These are phyloP conservation scores for Crocallis elinguaria DNA, from an alignment of 2,888 invertebrate genomes.

Conservation along the genomic window DNA sequence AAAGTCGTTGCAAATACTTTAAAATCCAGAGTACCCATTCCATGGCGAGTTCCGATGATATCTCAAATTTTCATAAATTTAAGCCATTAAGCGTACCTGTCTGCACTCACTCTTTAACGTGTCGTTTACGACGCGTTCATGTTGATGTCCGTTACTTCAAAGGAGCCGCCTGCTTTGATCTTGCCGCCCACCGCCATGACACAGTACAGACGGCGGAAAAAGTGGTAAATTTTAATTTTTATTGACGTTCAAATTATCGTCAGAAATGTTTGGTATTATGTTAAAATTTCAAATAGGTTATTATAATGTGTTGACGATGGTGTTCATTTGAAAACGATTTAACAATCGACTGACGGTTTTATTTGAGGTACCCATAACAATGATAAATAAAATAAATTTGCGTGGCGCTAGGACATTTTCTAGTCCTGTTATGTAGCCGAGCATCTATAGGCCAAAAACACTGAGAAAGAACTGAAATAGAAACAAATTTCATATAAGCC, in stretches of 20 bases:
- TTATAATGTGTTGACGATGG: neutral
- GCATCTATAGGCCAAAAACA: too few species aligned
- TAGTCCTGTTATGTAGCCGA: too few species aligned
- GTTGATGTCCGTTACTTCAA: conserved; percentile 61
- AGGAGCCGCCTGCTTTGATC: conserved; percentile 67
- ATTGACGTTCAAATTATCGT: conserved; percentile 45
- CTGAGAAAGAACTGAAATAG: too few species aligned
- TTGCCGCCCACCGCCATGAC: conserved; percentile 61
- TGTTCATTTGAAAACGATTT: too few species aligned
- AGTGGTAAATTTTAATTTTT: conserved; percentile 48
- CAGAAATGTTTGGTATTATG: conserved; percentile 18
- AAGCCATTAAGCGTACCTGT: conserved; percentile 30
- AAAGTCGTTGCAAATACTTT: too few species aligned
- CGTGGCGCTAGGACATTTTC: too few species aligned
- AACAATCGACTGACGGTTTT: too few species aligned
- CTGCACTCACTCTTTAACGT: conserved; percentile 51
- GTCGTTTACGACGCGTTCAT: conserved; percentile 61
- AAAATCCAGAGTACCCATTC: too few species aligned
- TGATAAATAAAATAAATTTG: too few species aligned
- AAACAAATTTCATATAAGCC: too few species aligned
- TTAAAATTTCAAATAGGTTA: neutral
- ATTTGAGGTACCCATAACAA: too few species aligned
- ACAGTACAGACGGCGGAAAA: conserved; percentile 49
- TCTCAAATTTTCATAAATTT: conserved; percentile 22
- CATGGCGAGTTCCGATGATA: too few species aligned